These are phyloP conservation scores for Pilophorus perplexus DNA, from an alignment of 2,888 invertebrate species.

Conservation along the genomic window DNA sequence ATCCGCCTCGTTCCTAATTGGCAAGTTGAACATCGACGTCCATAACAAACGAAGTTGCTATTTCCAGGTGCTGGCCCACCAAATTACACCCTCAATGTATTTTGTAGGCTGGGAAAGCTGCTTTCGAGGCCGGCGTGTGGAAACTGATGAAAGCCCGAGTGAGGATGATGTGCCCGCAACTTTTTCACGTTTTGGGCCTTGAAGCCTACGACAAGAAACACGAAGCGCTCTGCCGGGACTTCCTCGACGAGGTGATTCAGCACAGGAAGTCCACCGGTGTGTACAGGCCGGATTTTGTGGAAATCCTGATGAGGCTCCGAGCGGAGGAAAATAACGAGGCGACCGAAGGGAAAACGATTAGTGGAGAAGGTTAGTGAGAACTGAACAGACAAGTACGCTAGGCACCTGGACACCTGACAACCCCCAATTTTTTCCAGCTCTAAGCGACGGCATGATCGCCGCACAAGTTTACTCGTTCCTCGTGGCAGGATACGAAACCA, in stretches of 20 bases:
- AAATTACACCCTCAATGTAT: too few relatives aligned
- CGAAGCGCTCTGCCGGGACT: constrained; percentile 24
- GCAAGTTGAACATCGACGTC: too few relatives aligned
- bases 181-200: constrained; percentile 34
- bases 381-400: too few relatives aligned
- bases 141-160: constrained; percentile 31
- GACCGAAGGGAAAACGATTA: neutral
- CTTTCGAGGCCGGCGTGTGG: constrained; percentile 36
- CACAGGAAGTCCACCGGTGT: constrained; percentile 48
- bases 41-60: too few relatives aligned
- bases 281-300: constrained; percentile 49
- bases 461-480: constrained; percentile 61
- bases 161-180: constrained; percentile 7
- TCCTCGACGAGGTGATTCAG: constrained; percentile 47
- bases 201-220: constrained; percentile 25
- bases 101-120: constrained; percentile 5
- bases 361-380: too few relatives aligned
- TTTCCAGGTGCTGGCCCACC: too few relatives aligned
- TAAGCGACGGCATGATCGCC: constrained; percentile 56
- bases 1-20: too few relatives aligned
- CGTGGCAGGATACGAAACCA: constrained; percentile 64
- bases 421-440: constrained; percentile 51
- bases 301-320: constrained; percentile 44
- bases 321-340: neutral
- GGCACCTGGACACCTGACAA: too few relatives aligned